These are phyloP conservation scores for Temnothorax curvispinosus DNA, from an alignment of 1,140 invertebrate genomes.

Conservation along the genomic window DNA sequence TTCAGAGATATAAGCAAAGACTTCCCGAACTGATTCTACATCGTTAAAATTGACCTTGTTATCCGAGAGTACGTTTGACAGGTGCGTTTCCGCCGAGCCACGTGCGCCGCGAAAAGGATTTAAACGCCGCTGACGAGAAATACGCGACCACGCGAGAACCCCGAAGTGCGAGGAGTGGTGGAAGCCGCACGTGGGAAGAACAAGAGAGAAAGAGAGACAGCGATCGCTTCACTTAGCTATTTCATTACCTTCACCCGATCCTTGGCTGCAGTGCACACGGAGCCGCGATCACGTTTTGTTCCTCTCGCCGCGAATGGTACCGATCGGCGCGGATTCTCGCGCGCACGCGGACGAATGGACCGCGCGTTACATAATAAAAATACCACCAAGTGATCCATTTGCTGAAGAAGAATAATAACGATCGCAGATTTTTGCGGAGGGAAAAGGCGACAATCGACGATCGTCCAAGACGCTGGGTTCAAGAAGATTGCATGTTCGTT, in stretches of 20 bases:
- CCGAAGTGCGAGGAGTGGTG: conserved; percentile 51
- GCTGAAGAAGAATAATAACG: background rate
- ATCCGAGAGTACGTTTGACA: conserved; percentile 3
- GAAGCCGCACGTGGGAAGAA: conserved; percentile 47
- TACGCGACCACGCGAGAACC: conserved; percentile 34
- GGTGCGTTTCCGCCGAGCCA: conserved; percentile 3
- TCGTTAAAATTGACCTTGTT: background rate
- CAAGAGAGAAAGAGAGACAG: conserved; percentile 32
- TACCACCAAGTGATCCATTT: conserved; percentile 16
- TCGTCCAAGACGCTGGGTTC: background rate
- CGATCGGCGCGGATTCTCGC: conserved; percentile 51
- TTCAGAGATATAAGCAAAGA: too few species aligned
- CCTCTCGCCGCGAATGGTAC: conserved; percentile 14
- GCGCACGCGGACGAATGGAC: conserved; percentile 45
- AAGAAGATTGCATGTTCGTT: background rate
- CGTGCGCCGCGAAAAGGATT: conserved; percentile 9
- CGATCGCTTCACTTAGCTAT: conserved; percentile 71
- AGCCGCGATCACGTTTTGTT: conserved; percentile 56
- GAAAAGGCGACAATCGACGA: background rate
- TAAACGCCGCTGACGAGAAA: conserved; percentile 21
- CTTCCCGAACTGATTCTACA: background rate
- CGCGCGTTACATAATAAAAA: conserved; percentile 21
- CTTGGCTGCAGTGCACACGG: conserved; percentile 73
- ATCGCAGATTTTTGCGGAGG: conserved; percentile 17
- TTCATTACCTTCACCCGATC: conserved; percentile 77